A percentile compares a stretch with the other conserved stretches of the same genome.
phyloP scores from a whole-genome alignment of 2,888 invertebrate species.

The Temnothorax ravouxi region DNA sequence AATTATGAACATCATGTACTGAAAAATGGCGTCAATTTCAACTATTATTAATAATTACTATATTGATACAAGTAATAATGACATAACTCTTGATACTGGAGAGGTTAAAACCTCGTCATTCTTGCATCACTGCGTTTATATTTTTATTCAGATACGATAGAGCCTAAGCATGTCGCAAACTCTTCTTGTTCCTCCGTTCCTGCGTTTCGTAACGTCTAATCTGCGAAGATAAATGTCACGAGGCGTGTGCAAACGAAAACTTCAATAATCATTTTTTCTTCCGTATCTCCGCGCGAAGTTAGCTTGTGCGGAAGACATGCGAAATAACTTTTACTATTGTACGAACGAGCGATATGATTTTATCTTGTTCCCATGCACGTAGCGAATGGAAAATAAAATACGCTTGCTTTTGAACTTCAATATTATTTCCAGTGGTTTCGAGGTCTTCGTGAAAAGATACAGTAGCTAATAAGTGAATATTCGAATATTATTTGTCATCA shows the following conservation, averaged over 20 bases:
- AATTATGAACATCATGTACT: not conserved
- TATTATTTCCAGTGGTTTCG: conserved; percentile 2
- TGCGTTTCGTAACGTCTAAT: conserved; percentile 45
- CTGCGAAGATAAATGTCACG: conserved; percentile 53
- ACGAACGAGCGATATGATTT: conserved; percentile 22
- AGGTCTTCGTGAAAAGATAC: not conserved
- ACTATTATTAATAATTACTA: conserved; percentile 31
- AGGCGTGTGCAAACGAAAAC: conserved; percentile 43
- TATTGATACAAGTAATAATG: conserved; percentile 28
- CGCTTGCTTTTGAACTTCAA: conserved; percentile 8
- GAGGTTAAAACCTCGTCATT: conserved; percentile 13
- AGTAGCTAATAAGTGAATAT: not conserved
- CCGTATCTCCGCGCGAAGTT: not conserved
- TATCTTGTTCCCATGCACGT: conserved; percentile 27
- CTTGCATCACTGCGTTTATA: conserved; percentile 46
- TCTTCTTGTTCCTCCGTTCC: conserved; percentile 16
- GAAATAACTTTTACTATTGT: conserved; percentile 36
- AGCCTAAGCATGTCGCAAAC: conserved; percentile 20
- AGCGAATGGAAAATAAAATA: conserved; percentile 12
- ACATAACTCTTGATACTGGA: conserved; percentile 1
- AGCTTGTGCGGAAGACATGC: conserved; percentile 11
- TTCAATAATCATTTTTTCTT: conserved; percentile 46
- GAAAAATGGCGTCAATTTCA: conserved; percentile 18
- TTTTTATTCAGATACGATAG: conserved; percentile 32
- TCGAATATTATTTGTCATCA: not conserved